Evolutionary conservation across 2,113 vertebrate genomes (phyloP), one percentile per base, ranked within the genome.

Genomic region (Misgurnus anguillicaudatus): DNA sequence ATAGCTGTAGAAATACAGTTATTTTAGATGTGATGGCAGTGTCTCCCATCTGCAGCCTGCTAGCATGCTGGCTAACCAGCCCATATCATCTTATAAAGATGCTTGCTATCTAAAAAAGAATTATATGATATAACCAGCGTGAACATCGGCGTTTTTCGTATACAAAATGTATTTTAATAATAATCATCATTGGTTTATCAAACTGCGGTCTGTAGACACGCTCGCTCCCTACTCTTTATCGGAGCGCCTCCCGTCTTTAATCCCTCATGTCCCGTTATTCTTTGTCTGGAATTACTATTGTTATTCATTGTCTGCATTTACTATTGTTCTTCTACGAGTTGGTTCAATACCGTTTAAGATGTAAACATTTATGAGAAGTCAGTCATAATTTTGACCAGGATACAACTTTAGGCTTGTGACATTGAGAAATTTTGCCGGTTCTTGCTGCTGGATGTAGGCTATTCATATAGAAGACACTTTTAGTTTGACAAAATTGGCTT

Each of bases 231-330:
- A 41, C 36, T 70, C 41, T 36, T 72, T 69, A 76, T 83, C 78
- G 71, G 78, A 80, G 80, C 67, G 72, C 78, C 51, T 74, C 14
- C 51, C 21, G 51, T 66, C 41, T 64, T 16, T 14, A 75, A 13
- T 64, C 55, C 74, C 57, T 66, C 39, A 61, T 67, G 71, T 80
- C 80, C 75, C 67, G 60, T 21, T 51, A 78, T 85, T 87, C 84
- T 88, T 85, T 87, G 86, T 89, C 77, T 76, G 47, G 75, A 39
- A 6, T 48, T 36, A 24, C 69, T 61, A 71, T 72, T 58, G 53
- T 41, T 31, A 31, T 31, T 31, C 24, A 2, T 31, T 31, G 24
- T 38, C 41, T 66, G 17, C 38, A 60, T 21, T 61, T 31, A 3
- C n/a, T 8, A 55, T 16, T n/a, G 17, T 6, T 17, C 14, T 6